These are phyloP conservation scores for Gadopsis bispinosus DNA, from an alignment of 2,797 vertebrate species.

Conservation along the genomic window DNA sequence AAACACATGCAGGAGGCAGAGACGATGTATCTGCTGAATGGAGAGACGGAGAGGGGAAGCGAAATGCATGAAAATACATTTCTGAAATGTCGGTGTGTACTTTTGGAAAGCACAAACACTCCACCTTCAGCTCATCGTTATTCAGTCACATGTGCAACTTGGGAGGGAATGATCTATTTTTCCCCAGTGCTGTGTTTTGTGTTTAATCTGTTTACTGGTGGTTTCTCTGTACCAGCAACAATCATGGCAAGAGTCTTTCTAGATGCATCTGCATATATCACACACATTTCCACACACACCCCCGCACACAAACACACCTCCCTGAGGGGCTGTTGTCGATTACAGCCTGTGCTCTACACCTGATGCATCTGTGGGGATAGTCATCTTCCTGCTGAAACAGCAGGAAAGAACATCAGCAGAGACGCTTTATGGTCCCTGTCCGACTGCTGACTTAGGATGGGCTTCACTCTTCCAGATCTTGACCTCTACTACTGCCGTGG, in stretches of 20 bases:
- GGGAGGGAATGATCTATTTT: constrained; percentile 13
- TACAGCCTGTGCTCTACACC: constrained; percentile 66
- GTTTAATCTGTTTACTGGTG: constrained; percentile 17
- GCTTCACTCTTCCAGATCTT: constrained; percentile 59
- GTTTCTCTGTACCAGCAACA: constrained; percentile 19
- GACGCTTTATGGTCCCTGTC: constrained; percentile 61
- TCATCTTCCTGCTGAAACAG: constrained; percentile 57
- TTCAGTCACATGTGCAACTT: constrained; percentile 13
- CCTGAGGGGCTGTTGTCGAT: constrained; percentile 61
- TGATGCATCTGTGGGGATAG: constrained; percentile 63
- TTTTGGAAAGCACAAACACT: constrained; percentile 25
- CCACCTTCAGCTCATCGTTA: constrained; percentile 20
- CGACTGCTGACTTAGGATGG: constrained; percentile 57
- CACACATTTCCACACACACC: constrained; percentile 49
- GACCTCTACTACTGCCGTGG: constrained; percentile 61
- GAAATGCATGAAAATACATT: constrained; percentile 12
- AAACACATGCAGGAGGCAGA: constrained; percentile 6
- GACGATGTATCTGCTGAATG: background rate
- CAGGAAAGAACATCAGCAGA: constrained; percentile 52
- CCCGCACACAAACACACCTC: constrained; percentile 37
- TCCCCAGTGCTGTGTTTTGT: background rate
- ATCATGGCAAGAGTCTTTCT: constrained; percentile 15
- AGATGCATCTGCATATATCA: constrained; percentile 51
- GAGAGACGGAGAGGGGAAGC: background rate
- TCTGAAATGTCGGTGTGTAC: constrained; percentile 21